Evolutionary conservation across 2,113 vertebrate species (phyloP).

Genomic region (Oryzias celebensis): DNA sequence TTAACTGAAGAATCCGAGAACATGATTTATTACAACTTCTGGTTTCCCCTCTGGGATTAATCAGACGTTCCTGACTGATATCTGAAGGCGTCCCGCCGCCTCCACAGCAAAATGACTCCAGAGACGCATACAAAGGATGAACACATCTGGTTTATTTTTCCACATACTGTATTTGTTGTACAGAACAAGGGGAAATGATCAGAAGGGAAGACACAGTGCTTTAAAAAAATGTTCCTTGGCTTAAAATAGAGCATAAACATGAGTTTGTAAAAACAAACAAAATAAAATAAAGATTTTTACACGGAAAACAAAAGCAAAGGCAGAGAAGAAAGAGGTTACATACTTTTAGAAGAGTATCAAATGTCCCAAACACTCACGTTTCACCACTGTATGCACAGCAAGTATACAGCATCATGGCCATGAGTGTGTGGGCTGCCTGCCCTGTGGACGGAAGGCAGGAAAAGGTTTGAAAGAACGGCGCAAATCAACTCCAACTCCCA

Average conservation of each 20-base stretch:
- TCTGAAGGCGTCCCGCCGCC: neutral
- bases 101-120: conserved; percentile 10
- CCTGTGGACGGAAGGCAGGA: conserved; percentile 42
- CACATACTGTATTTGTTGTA: conserved; percentile 74
- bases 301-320: conserved; percentile 60
- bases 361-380: conserved; percentile 61
- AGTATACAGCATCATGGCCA: conserved; percentile 58
- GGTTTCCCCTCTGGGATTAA: too few species aligned
- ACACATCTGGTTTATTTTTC: conserved; percentile 74
- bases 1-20: too few species aligned
- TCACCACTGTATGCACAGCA: conserved; percentile 65
- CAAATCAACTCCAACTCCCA: conserved; percentile 33
- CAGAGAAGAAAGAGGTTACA: conserved; percentile 31
- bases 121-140: conserved; percentile 68
- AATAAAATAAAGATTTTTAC: conserved; percentile 21
- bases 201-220: conserved; percentile 65
- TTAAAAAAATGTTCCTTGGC: conserved; percentile 69
- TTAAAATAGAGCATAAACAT: conserved; percentile 49
- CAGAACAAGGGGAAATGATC: conserved; percentile 73
- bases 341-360: conserved; percentile 63
- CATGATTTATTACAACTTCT: too few species aligned
- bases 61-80: too few species aligned
- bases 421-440: conserved; percentile 29
- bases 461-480: conserved; percentile 52
- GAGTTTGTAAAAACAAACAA: conserved; percentile 28